These are phyloP conservation scores for Anomalospiza imberbis DNA, from an alignment of 2,797 vertebrate species.

Conservation along the genomic window DNA sequence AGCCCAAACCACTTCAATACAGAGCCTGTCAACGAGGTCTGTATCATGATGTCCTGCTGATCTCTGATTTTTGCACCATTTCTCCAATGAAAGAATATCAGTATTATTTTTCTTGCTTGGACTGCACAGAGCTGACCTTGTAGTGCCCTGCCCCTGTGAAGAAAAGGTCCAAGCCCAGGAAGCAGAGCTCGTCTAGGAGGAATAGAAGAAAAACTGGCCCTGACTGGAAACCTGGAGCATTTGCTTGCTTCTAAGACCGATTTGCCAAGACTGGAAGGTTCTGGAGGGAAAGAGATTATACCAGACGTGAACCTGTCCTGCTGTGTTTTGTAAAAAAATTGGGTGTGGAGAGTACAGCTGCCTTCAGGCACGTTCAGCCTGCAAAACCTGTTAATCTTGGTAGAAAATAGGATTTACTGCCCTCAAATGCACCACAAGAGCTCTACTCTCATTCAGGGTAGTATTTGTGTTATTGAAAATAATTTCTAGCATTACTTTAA, in stretches of 20 bases:
- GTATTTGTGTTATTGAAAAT: background rate
- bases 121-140: background rate
- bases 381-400: constrained; percentile 54
- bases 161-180: background rate
- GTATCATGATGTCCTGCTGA: background rate
- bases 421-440: constrained; percentile 21
- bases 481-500: background rate
- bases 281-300: constrained; percentile 55
- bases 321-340: constrained; percentile 50
- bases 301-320: constrained; percentile 54
- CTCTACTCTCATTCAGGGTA: background rate
- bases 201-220: background rate
- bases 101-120: background rate
- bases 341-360: constrained; percentile 40
- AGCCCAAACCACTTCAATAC: background rate
- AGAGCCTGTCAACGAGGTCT: background rate
- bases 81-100: background rate
- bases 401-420: constrained; percentile 55
- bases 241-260: background rate
- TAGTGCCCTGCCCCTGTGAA: background rate
- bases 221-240: background rate
- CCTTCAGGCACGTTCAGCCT: constrained; percentile 45
- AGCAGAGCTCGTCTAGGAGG: background rate
- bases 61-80: background rate
- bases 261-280: constrained; percentile 37